Evolutionary conservation across 2,888 invertebrate species (phyloP).

Genomic region (Gymnocheta viridis): DNA sequence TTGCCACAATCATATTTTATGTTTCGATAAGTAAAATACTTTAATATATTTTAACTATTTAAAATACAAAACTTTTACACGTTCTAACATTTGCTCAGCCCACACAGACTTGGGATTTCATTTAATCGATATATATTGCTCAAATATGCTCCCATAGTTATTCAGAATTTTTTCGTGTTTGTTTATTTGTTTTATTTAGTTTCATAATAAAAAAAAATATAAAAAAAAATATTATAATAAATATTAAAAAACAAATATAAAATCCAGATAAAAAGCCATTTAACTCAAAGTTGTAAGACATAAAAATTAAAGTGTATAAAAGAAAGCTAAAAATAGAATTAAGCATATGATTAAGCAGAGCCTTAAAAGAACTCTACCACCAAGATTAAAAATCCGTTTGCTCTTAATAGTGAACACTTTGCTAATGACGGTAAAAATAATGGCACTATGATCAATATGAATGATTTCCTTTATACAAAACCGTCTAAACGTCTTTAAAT

Average conservation of each 20-base stretch:
- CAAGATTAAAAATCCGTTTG: background rate
- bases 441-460: no score
- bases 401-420: no score
- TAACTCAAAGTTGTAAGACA: background rate
- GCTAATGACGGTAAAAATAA: no score
- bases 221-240: background rate
- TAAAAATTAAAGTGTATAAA: background rate
- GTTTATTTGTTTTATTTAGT: slow-evolving; percentile 16
- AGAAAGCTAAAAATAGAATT: background rate
- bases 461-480: no score
- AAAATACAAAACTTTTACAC: background rate
- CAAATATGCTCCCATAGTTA: background rate
- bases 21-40: background rate
- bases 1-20: background rate
- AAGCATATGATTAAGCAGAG: background rate
- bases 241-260: slow-evolving; percentile 11
- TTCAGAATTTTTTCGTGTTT: slow-evolving; percentile 3
- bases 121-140: slow-evolving; percentile 2
- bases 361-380: background rate
- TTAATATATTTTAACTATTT: background rate
- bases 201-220: slow-evolving; percentile 4
- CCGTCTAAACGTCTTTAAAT: no score
- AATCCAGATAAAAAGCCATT: background rate
- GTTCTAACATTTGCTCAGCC: slow-evolving; percentile 13
- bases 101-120: background rate